phyloP scores from a whole-genome alignment of 2,888 invertebrate species.

The Sarcophaga variegata region DNA sequence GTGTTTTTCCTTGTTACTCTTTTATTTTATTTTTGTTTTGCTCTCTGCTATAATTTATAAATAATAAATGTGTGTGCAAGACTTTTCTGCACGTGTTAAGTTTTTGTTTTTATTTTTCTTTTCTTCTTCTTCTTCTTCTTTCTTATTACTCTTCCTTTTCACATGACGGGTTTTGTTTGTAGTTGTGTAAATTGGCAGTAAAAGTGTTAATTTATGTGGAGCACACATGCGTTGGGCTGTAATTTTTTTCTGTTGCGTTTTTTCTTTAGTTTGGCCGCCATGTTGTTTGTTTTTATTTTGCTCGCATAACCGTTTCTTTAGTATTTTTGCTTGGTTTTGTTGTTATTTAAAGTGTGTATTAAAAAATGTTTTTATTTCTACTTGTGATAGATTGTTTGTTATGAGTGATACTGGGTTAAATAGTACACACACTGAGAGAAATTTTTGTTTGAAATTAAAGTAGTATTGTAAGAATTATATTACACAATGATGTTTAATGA shows the following conservation, averaged over 20 bases:
- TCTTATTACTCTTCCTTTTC: neutral
- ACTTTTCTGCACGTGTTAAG: constrained; percentile 60
- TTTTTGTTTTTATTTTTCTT: constrained; percentile 40
- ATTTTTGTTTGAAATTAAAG: neutral
- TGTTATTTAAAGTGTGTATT: neutral
- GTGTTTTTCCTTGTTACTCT: neutral
- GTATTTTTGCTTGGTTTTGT: neutral
- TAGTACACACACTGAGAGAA: constrained; percentile 3
- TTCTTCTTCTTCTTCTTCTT: constrained; percentile 18
- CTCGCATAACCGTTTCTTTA: neutral
- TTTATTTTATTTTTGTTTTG: constrained; percentile 8
- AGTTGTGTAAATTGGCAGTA: constrained; percentile 41
- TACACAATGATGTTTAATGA: constrained; percentile 22
- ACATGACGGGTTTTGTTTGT: neutral
- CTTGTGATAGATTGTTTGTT: constrained; percentile 17
- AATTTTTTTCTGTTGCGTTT: neutral
- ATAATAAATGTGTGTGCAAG: neutral
- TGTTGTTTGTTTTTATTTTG: constrained; percentile 49
- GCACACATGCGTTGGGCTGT: constrained; percentile 47
- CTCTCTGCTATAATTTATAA: constrained; percentile 7
- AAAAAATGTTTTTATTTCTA: constrained; percentile 11
- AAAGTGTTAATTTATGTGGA: constrained; percentile 70
- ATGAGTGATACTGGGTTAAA: neutral
- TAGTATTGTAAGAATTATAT: too few relatives aligned
- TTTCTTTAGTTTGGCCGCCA: constrained; percentile 70